These are phyloP conservation scores for Eudemis profundana DNA, from an alignment of 2,888 invertebrate species.

Conservation along the genomic window DNA sequence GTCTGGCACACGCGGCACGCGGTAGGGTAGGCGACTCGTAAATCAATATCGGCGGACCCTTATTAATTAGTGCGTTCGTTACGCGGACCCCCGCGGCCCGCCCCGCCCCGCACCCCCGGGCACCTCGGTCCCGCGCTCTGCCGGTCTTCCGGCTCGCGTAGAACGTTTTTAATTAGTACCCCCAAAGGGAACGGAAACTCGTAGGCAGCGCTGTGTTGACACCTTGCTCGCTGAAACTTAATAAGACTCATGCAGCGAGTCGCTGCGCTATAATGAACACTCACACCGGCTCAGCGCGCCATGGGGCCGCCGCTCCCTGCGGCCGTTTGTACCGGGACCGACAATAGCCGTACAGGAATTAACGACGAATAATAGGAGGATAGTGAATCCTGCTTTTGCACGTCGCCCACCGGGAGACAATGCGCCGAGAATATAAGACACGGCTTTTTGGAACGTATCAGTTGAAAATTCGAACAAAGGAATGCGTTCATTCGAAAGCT, in stretches of 20 bases:
- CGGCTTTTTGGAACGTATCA: slow-evolving; percentile 31
- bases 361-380: slow-evolving; percentile 27
- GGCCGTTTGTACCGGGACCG: slow-evolving; percentile 33
- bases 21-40: slow-evolving; percentile 62
- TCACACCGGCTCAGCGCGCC: slow-evolving; percentile 33
- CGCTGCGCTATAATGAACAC: slow-evolving; percentile 41
- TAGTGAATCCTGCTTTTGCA: slow-evolving; percentile 29
- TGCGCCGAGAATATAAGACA: slow-evolving; percentile 28
- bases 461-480: slow-evolving; percentile 29
- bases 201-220: slow-evolving; percentile 62
- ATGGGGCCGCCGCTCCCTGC: slow-evolving; percentile 17
- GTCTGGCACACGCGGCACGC: slow-evolving; percentile 60
- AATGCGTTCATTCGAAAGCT: slow-evolving; percentile 24
- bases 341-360: slow-evolving; percentile 35
- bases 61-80: slow-evolving; percentile 84
- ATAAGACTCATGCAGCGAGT: slow-evolving; percentile 51
- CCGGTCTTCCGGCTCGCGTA: slow-evolving; percentile 57
- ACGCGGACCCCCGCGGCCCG: slow-evolving; percentile 65
- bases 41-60: slow-evolving; percentile 84
- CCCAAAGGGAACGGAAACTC: slow-evolving; percentile 51
- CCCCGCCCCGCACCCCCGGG: slow-evolving; percentile 40
- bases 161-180: slow-evolving; percentile 82
- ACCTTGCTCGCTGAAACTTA: slow-evolving; percentile 61
- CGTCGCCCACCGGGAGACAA: slow-evolving; percentile 19
- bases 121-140: slow-evolving; percentile 44